Percentiles rank a stretch among this genome's conserved stretches.
phyloP scores from a whole-genome alignment of 2,113 vertebrate species.

The Hyperopisus bebe region DNA sequence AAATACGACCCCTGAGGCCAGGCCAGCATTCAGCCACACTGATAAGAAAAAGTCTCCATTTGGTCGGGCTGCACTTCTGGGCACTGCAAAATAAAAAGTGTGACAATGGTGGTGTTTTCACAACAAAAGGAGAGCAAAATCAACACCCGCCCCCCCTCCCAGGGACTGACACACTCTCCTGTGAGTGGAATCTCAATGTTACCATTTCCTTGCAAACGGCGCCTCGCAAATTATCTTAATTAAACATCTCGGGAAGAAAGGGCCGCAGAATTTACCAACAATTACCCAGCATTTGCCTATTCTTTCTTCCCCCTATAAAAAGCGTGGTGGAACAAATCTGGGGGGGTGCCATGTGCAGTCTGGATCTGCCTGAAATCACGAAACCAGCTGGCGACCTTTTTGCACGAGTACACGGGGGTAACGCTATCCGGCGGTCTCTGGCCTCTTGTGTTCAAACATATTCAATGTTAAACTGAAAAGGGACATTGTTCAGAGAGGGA shows the following conservation, averaged over 20 bases:
- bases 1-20: slow-evolving; percentile 5
- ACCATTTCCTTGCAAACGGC: background rate
- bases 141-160: background rate
- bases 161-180: background rate
- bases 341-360: background rate
- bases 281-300: background rate
- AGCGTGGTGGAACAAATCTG: background rate
- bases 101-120: background rate
- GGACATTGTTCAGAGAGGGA: slow-evolving; percentile 23
- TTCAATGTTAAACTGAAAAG: slow-evolving; percentile 27
- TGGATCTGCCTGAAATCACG: background rate
- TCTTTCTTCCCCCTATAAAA: background rate
- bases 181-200: background rate
- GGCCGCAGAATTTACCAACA: background rate
- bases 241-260: background rate
- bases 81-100: background rate
- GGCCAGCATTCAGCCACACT: background rate
- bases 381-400: background rate
- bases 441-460: slow-evolving; percentile 25
- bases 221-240: background rate
- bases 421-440: background rate
- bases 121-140: background rate
- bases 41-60: slow-evolving; percentile 2
- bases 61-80: background rate
- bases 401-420: slow-evolving; percentile 11